Evolutionary conservation across 37 sponge, comb jelly and placozoan species (phyloP).

Genomic region (Halichondria panicea): DNA sequence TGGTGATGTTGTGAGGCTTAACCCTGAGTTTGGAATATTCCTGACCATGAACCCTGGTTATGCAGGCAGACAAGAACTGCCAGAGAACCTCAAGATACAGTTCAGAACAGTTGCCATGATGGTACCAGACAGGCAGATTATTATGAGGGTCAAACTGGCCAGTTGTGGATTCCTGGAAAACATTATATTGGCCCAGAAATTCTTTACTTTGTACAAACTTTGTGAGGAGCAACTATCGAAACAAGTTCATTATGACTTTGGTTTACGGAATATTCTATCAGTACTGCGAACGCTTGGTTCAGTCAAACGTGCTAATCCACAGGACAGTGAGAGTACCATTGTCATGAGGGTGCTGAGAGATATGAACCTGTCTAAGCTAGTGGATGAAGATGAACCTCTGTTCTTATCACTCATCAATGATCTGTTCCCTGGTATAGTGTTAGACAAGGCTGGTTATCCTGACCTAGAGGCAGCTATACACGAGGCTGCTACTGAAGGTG

Average conservation of each 20-base stretch:
- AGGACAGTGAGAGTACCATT: constrained; percentile 92
- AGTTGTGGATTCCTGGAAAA: constrained; percentile 96
- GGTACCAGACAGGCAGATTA: constrained; percentile 99
- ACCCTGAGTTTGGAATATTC: constrained; percentile 98
- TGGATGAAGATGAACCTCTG: constrained; percentile 98
- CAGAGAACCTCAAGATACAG: constrained; percentile 96
- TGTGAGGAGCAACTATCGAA: constrained; percentile 98
- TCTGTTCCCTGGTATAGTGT: constrained; percentile 92
- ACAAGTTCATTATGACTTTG: constrained; percentile 99
- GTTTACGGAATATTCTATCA: constrained; percentile 96
- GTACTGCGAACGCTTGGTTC: constrained; percentile 95
- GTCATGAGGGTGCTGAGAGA: constrained; percentile 97
- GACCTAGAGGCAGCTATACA: constrained; percentile 95
- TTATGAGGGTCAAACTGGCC: constrained; percentile 95
- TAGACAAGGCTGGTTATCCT: constrained; percentile 98
- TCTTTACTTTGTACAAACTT: constrained; percentile 96
- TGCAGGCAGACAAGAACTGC: constrained; percentile 97
- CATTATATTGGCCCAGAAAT: constrained; percentile 85
- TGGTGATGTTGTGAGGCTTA: constrained; percentile 93
- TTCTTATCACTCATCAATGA: constrained; percentile 94
- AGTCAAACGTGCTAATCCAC: constrained; percentile 82
- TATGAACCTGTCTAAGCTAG: constrained; percentile 98
- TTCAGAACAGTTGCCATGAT: constrained; percentile 99
- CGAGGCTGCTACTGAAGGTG: constrained; percentile 52
- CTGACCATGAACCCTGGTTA: constrained; percentile 99